Base-by-base conservation (phyloP, 2,113 vertebrate species). In the Oryzias curvinotus region DNA sequence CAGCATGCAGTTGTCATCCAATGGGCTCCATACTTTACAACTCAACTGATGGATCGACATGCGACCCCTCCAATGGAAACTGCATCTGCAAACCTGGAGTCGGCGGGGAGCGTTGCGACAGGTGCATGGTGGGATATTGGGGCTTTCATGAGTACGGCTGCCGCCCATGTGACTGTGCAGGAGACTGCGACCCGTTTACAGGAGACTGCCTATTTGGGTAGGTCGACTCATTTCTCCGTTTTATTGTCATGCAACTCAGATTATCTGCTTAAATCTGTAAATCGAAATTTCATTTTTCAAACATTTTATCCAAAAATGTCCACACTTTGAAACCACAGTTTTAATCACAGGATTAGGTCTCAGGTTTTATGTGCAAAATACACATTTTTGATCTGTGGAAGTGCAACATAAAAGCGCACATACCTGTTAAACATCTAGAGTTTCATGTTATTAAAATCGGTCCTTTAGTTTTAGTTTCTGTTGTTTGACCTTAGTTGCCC, bases 61-160 rank as follows among this genome's bases (percentile, higher is more conserved):
- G 97, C 36, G 95, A 98, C 79, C 93, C 95, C 56, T 89, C 90
- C 82, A 95, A 92, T 0, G 96, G 97, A 0, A 92, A 96, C 86
- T 99, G 97, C 45, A 89, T 95, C 80, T 99, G 97, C 83, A 98
- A 98, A 80, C 95, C 95, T 0, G 97, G 97, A 0, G 94, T 99
- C 45, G 93, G 94, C 0, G 95, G 95, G n/a, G 90, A 91, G 16
- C 91, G 71, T 50, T 98, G 97, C 1, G 94, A 98, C 90, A 91
- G 75, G 71, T 99, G 97, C 75, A 94, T 97, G 85, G 93, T 95
- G 10, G 95, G 97, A 58, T 98, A 98, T 87, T 99, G 96, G 96
- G 97, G 96, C 62, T 96, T 98, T 1, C 85, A 94, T 7, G 84
- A 92, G 16, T 94, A 96, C 0, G 97, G 97, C 86, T 99, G 97